Evolutionary conservation across 2,797 vertebrate species (phyloP), one percentile per base, ranked within the genome.

Genomic region (Pangasius djambal): DNA sequence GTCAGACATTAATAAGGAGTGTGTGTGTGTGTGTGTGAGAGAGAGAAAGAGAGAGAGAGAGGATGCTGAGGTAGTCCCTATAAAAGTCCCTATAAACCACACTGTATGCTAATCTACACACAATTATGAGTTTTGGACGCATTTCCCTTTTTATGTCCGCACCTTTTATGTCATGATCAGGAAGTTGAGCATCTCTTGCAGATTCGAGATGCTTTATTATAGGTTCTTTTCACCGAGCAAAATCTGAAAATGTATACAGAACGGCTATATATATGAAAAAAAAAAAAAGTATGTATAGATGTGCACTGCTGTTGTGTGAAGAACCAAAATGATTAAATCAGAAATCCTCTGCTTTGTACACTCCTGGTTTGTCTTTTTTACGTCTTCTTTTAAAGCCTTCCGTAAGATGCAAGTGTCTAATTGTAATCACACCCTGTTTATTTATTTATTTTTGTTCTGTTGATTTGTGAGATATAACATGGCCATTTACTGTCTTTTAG

Each of bases 1-100:
- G 92, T 90, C 65, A 89, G 92, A 90, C 91, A 89, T 82, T 95
- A 91, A 95, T 72, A 52, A 84, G 18, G 16, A 2, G 25, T 67
- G 82, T 10, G 61, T 50, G 82, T 31, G 2, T 31, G 79, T 20
- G 8, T 22, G 16, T 25, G 34, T 25, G 40, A 2, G 37, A 37
- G 37, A 37, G 37, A 37, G 37, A 37, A 2, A 37, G 50, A 13
- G 50, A 52, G 15, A 37, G 31, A 70, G 28, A 48, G 44, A 44
- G 22, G 10, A 16, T 77, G 52, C 44, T 87, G 70, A 15, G 59
- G 55, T 77, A 67, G 31, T 57, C 50, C 65, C 22, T 57, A 34
- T 37, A 84, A 75, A 5, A 67, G 31, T 57, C 50, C 65, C 22
- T 48, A 34, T 37, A 84, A 75, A 5, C 31, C 18, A 65, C 72